Evolutionary conservation across 1,140 invertebrate genomes (phyloP).

Genomic region (Linepithema humile): DNA sequence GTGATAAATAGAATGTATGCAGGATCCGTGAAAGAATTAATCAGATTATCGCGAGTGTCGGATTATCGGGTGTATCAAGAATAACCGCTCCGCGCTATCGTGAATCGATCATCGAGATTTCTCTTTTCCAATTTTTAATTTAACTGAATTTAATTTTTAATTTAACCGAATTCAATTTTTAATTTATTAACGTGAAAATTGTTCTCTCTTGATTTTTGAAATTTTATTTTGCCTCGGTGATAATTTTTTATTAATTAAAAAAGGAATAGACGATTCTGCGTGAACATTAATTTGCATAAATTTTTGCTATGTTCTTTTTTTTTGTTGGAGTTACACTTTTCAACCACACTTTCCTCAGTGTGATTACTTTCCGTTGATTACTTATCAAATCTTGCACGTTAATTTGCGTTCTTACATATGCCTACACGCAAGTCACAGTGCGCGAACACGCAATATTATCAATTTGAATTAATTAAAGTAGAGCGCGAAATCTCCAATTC

Average conservation of each 20-base stretch:
- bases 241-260: no score
- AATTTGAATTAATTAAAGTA: conserved; percentile 42
- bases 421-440: neutral
- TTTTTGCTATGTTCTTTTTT: neutral
- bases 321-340: no score
- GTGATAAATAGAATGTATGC: no score
- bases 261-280: no score
- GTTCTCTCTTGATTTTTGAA: neutral
- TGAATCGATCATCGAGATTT: neutral
- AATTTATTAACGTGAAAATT: neutral
- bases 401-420: neutral
- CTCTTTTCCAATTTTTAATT: neutral
- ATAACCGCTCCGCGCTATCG: neutral
- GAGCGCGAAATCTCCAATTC: neutral
- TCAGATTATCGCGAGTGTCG: neutral
- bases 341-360: no score
- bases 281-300: neutral
- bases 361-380: neutral
- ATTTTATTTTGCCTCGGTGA: no score
- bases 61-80: neutral
- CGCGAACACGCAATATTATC: conserved; percentile 7
- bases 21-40: neutral
- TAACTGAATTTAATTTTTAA: neutral
- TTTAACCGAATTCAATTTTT: no score
- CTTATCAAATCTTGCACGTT: neutral